phyloP scores from a whole-genome alignment of 2,888 invertebrate genomes.

The Ochlodes sylvanus region DNA sequence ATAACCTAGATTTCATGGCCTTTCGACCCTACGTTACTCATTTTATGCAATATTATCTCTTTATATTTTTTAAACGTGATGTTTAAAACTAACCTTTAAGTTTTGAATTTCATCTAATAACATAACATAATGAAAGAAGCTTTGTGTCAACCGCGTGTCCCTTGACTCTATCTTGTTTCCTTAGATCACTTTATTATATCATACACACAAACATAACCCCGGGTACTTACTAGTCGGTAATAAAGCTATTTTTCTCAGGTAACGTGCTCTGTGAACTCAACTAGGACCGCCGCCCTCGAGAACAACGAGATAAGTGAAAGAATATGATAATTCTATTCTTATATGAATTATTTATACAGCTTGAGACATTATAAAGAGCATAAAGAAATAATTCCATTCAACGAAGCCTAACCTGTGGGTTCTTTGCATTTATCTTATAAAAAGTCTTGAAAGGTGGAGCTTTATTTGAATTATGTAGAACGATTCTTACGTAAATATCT shows the following conservation, averaged over 20 bases:
- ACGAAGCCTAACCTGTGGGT: conserved; percentile 24
- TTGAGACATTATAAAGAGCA: conserved; percentile 42
- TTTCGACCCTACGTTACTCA: too few relatives aligned
- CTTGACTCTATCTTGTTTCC: too few relatives aligned
- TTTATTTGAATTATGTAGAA: conserved; percentile 8
- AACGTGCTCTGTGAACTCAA: neutral
- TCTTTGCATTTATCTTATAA: conserved; percentile 21
- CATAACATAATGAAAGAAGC: too few relatives aligned
- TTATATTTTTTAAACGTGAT: too few relatives aligned
- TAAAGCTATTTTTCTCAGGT: neutral
- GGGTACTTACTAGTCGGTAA: neutral
- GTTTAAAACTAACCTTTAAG: too few relatives aligned
- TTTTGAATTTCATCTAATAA: too few relatives aligned
- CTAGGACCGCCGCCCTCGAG: neutral
- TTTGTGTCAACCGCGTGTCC: too few relatives aligned
- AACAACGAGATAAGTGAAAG: conserved; percentile 40
- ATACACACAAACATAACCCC: neutral
- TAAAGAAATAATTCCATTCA: conserved; percentile 41
- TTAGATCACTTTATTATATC: too few relatives aligned
- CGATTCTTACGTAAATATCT: neutral
- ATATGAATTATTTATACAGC: conserved; percentile 49
- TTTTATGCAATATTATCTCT: too few relatives aligned
- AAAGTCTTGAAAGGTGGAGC: conserved; percentile 5
- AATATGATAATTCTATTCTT: conserved; percentile 49
- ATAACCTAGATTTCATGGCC: too few relatives aligned